These are phyloP conservation scores for Anolis apletophallus DNA, from an alignment of 2,797 vertebrate species.

Conservation along the genomic window DNA sequence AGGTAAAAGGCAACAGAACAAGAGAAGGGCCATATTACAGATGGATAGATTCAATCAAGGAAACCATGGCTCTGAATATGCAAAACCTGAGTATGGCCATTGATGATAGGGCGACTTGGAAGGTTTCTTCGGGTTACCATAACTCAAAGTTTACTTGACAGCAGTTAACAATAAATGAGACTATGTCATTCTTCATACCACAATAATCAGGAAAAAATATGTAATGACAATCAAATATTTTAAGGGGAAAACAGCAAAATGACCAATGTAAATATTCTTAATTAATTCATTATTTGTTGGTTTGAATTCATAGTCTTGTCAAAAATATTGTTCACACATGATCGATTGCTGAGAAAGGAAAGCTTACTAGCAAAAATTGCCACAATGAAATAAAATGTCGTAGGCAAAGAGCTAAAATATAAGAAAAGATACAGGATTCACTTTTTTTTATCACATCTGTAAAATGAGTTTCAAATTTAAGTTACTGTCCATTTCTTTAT, in stretches of 20 bases:
- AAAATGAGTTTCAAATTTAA: constrained; percentile 80
- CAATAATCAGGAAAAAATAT: constrained; percentile 13
- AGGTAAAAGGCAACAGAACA: too few species aligned
- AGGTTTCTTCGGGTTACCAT: too few species aligned
- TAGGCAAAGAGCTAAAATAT: constrained; percentile 71
- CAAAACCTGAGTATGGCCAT: too few species aligned
- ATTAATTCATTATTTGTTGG: neutral
- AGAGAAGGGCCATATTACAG: too few species aligned
- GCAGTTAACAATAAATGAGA: neutral
- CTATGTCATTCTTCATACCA: neutral
- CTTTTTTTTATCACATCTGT: constrained; percentile 59
- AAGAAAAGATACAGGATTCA: constrained; percentile 61
- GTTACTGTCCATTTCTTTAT: constrained; percentile 83
- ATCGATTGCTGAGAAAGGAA: neutral
- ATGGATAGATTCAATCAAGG: too few species aligned
- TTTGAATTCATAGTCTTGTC: neutral
- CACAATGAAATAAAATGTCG: constrained; percentile 54
- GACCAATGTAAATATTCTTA: constrained; percentile 8
- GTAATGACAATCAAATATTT: neutral
- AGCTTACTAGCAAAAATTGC: constrained; percentile 39
- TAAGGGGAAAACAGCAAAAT: neutral
- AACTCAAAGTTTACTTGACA: too few species aligned
- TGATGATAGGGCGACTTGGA: too few species aligned
- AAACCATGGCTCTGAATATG: too few species aligned
- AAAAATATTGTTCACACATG: constrained; percentile 16